phyloP scores from a whole-genome alignment of 2,113 vertebrate genomes.

The Proterorhinus semilunaris region DNA sequence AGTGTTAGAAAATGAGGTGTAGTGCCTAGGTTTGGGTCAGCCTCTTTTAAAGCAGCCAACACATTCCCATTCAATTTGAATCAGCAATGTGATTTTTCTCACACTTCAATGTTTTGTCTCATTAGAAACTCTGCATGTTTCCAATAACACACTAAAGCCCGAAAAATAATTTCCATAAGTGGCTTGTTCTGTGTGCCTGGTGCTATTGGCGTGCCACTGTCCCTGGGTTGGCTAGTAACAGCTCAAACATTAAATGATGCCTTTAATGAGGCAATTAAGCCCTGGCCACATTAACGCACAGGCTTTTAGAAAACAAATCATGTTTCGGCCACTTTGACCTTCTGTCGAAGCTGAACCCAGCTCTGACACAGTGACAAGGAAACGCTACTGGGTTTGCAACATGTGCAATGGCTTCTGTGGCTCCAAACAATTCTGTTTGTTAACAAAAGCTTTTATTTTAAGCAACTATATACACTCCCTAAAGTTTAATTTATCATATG shows the following conservation, averaged over 20 bases:
- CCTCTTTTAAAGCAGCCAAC: background rate
- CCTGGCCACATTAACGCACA: slow-evolving; percentile 6
- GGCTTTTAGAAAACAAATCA: background rate
- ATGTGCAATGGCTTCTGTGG: background rate
- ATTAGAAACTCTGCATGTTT: slow-evolving; percentile 28
- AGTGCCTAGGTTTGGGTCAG: slow-evolving; percentile 9
- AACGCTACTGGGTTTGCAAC: background rate
- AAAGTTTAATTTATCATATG: too few species aligned
- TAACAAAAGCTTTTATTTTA: too few species aligned
- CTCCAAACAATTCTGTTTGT: background rate
- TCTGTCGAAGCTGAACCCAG: background rate
- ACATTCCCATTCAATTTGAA: slow-evolving; percentile 2
- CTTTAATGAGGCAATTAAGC: slow-evolving; percentile 14
- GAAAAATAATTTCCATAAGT: slow-evolving; percentile 19
- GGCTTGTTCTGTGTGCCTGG: background rate
- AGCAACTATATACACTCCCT: too few species aligned
- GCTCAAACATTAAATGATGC: slow-evolving; percentile 15
- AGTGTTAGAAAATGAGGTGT: slow-evolving; percentile 10
- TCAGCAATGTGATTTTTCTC: slow-evolving; percentile 1
- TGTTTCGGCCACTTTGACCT: background rate
- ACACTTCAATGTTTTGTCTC: slow-evolving; percentile 9
- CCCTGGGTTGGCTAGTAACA: slow-evolving; percentile 13
- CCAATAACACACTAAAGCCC: slow-evolving; percentile 23
- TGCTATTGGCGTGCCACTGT: slow-evolving; percentile 3
- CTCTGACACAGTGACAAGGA: slow-evolving; percentile 1